Evolutionary conservation across 1,140 invertebrate genomes (phyloP).

Genomic region (Eriocheir sinensis): DNA sequence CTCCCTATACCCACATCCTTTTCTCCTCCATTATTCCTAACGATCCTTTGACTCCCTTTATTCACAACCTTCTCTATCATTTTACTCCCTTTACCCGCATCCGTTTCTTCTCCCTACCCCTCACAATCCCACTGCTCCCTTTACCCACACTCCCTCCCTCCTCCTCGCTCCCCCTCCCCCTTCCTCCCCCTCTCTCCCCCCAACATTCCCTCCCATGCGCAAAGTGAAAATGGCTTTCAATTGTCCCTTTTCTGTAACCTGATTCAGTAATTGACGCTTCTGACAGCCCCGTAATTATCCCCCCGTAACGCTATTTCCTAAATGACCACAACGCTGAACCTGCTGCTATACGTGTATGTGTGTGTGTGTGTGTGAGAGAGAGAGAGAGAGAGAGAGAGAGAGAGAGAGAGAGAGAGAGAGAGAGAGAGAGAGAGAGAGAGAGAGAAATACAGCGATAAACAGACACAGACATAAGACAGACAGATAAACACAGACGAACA

Average conservation of each 20-base stretch:
- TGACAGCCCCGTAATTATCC: neutral
- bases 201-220: too few relatives aligned
- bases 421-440: neutral
- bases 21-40: neutral
- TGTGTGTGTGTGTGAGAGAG: neutral
- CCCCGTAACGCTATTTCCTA: neutral
- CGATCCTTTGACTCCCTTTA: too few relatives aligned
- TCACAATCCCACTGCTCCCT: neutral
- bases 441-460: neutral
- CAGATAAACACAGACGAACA: neutral
- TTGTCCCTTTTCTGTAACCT: constrained; percentile 4
- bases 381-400: constrained; percentile 19
- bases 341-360: neutral
- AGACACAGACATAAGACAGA: neutral
- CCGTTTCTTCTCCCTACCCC: neutral
- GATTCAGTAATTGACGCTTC: constrained; percentile 5
- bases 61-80: neutral
- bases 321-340: neutral
- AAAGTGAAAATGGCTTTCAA: neutral
- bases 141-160: neutral
- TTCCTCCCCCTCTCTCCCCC: neutral
- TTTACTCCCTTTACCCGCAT: neutral
- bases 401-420: constrained; percentile 14
- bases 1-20: neutral
- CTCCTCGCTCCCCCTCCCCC: neutral